Evolutionary conservation across 2,888 invertebrate genomes (phyloP).

Genomic region (Melieria crassipennis): DNA sequence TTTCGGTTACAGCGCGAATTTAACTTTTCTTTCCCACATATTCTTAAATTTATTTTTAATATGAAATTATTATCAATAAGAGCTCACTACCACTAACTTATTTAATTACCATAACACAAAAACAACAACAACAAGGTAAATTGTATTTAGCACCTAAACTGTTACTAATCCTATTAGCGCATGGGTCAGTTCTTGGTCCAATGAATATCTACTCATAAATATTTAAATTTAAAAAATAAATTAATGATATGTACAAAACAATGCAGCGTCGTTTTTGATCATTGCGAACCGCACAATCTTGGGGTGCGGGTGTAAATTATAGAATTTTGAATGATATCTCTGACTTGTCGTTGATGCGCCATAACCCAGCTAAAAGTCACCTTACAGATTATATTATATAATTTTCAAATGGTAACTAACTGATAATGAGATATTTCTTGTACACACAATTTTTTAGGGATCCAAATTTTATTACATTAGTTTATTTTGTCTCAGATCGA

Average conservation of each 20-base stretch:
- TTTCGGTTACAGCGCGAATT: conserved; percentile 15
- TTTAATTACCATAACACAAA: conserved; percentile 20
- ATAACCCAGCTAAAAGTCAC: no score
- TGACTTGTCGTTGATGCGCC: no score
- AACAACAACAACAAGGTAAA: conserved; percentile 12
- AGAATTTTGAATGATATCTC: no score
- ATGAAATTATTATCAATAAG: conserved; percentile 33
- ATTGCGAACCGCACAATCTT: no score
- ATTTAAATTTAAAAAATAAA: conserved; percentile 19
- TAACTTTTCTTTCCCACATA: conserved; percentile 26
- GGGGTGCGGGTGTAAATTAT: no score
- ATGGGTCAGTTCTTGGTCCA: conserved; percentile 19
- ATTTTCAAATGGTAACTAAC: no score
- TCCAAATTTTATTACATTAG: no score
- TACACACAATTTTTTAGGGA: no score
- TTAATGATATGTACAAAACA: conserved; percentile 5
- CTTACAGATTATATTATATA: no score
- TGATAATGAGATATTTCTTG: no score
- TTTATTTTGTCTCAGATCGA: no score
- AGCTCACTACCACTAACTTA: conserved; percentile 33
- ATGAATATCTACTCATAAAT: conserved; percentile 26
- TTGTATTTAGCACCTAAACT: conserved; percentile 34
- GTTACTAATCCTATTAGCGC: conserved; percentile 27
- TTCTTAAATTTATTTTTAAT: conserved; percentile 37
- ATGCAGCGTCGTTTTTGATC: not conserved